Base-by-base conservation (phyloP, 2,888 invertebrate genomes). In the Spilosoma lubricipeda region DNA sequence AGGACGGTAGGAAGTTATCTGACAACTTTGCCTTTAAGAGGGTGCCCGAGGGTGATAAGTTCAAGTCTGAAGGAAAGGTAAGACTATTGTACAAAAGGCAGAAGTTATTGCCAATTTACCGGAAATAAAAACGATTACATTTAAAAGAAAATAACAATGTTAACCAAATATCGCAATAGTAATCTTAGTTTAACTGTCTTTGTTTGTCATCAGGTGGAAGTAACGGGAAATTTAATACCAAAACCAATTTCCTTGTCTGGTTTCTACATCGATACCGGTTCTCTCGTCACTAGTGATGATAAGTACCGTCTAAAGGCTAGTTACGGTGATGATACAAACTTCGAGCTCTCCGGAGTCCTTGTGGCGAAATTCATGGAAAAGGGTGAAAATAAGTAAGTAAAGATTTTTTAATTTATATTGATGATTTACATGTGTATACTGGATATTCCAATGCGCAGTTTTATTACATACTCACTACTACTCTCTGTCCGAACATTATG, bases 261-360 rank as follows among this genome's bases (percentile, higher is more conserved):
- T 0, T 86, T 86, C 71, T 83, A 87, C 18, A 84, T 87, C 1
- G 90, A 90, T 83, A n/a, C 82, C 0, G 91, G 85, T 36, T 81
- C 91, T 0, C 84, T 92, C 7, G 88, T 89, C 0, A 72, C 84
- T 0, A 84, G 90, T 27, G 93, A 94, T 0, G 92, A 94, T 1
- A 88, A 89, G 0, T 96, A 94, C 85, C 90, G 89, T 9, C 8
- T 95, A 1, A 94, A 95, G 75, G 93, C 91, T 1, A 93, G 90
- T 83, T 96, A 95, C 76, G 96, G 96, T 1, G 91, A 93, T 0
- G 89, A 93, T 66, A 78, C 92, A 11, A 89, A 87, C 30, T 85
- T 91, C 3, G 96, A 96, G 67, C 2, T 93, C 0, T 90, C 90
- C 69, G 96, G 96, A 13, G 92, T 93, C 23, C 92, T 87, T 67